Percentiles rank a stretch among this genome's conserved stretches.
Conservation (phyloP, 2,113 vertebrate genomes). For the Mesoclemmys tuberculata region DNA sequence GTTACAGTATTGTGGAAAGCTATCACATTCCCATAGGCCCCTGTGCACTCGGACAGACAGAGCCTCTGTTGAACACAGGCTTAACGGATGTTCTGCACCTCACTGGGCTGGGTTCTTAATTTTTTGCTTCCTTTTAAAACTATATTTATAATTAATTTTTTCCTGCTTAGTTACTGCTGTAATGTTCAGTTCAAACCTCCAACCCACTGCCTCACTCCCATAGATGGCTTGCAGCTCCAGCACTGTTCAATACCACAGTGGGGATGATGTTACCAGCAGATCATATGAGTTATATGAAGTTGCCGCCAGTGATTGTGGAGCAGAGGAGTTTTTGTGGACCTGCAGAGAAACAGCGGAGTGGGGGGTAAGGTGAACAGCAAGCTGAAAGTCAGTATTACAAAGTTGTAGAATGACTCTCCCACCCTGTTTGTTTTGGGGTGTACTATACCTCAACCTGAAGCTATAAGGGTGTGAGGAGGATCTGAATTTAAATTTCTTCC, state of each 20-base stretch:
- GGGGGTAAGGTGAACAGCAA: background rate
- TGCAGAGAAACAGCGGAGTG: background rate
- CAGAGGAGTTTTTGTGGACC: constrained; percentile 53
- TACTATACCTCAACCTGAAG: background rate
- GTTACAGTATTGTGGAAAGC: background rate
- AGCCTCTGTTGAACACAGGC: background rate
- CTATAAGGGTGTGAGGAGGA: background rate
- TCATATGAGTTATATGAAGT: background rate
- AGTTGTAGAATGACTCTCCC: constrained; percentile 24
- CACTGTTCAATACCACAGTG: background rate
- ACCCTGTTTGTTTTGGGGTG: background rate
- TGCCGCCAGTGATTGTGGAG: background rate
- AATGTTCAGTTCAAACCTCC: background rate
- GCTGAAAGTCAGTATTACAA: background rate
- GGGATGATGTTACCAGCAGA: constrained; percentile 32
- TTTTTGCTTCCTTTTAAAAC: background rate
- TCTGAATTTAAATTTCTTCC: constrained; percentile 20
- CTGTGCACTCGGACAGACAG: background rate
- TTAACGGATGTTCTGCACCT: background rate
- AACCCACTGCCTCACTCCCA: background rate
- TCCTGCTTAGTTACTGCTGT: fast-evolving
- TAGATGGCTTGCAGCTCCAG: background rate
- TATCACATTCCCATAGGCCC: background rate
- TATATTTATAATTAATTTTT: background rate
- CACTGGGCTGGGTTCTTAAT: fast-evolving